phyloP scores from a whole-genome alignment of 2,113 vertebrate species.

The Lonchura striata region DNA sequence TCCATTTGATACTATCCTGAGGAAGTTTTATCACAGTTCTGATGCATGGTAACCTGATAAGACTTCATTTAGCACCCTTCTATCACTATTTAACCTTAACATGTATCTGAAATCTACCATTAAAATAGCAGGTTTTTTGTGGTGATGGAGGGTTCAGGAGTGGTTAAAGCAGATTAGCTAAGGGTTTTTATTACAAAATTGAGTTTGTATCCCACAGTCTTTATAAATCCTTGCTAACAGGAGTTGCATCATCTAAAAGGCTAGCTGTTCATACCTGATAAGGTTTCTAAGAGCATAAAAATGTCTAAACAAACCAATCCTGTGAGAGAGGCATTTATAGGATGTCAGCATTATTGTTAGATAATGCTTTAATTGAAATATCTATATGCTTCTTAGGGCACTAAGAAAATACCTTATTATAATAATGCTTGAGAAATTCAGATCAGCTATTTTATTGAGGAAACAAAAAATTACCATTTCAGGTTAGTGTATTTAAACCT shows the following conservation, averaged over 20 bases:
- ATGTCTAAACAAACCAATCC: not conserved
- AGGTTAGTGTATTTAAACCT: not conserved
- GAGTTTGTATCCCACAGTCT: not conserved
- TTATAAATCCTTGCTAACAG: not conserved
- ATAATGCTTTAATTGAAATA: not conserved
- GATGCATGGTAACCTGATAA: constrained; percentile 67
- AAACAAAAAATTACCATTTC: not conserved
- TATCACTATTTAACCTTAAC: constrained; percentile 52
- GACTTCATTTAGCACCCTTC: constrained; percentile 63
- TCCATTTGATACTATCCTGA: constrained; percentile 66
- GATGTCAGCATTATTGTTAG: not conserved
- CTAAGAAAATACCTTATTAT: not conserved
- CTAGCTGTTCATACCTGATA: constrained; percentile 10
- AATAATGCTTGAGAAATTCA: not conserved
- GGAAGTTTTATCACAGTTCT: constrained; percentile 61
- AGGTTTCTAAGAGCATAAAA: constrained; percentile 1
- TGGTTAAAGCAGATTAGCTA: constrained; percentile 17
- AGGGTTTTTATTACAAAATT: not conserved
- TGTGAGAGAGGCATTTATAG: not conserved
- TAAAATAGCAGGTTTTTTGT: not conserved
- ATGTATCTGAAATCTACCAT: not conserved
- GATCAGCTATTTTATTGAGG: not conserved
- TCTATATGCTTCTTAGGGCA: not conserved
- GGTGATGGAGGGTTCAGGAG: not conserved
- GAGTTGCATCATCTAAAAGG: not conserved